A percentile compares a stretch with the other conserved stretches of the same genome.
Evolutionary conservation across 2,113 vertebrate species (phyloP).

Genomic region (Thamnaconus septentrionalis): DNA sequence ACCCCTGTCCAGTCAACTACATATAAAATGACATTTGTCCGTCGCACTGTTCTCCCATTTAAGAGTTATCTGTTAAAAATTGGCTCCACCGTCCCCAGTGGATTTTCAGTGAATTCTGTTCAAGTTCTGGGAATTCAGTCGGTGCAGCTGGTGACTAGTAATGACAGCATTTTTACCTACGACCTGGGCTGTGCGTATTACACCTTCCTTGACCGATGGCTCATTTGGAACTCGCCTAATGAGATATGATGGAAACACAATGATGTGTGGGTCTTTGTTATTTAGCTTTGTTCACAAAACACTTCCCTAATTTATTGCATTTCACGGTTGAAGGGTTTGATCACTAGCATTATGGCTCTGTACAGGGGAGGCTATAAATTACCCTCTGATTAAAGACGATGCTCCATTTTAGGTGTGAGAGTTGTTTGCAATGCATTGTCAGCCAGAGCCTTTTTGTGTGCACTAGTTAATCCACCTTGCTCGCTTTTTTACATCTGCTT

Average conservation of each 20-base stretch:
- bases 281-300: slow-evolving; percentile 77
- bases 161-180: slow-evolving; percentile 3
- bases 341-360: slow-evolving; percentile 75
- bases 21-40: background rate
- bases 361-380: slow-evolving; percentile 77
- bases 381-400: slow-evolving; percentile 72
- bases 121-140: too few species aligned
- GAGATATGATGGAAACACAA: slow-evolving; percentile 70
- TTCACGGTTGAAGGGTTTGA: slow-evolving; percentile 73
- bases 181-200: slow-evolving; percentile 34
- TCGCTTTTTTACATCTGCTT: slow-evolving; percentile 32
- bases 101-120: background rate
- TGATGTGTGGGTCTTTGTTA: slow-evolving; percentile 68
- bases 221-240: slow-evolving; percentile 61
- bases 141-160: background rate
- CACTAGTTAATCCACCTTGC: slow-evolving; percentile 60
- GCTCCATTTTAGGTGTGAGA: slow-evolving; percentile 66
- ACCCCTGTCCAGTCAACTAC: slow-evolving; percentile 2
- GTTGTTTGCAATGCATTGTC: slow-evolving; percentile 62
- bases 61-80: slow-evolving; percentile 9
- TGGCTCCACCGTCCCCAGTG: slow-evolving; percentile 2
- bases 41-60: slow-evolving; percentile 5
- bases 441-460: slow-evolving; percentile 55
- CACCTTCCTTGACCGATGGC: slow-evolving; percentile 47
- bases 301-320: slow-evolving; percentile 74